Base-by-base conservation (phyloP, 2,888 invertebrate genomes). In the Capitulum mitella region DNA sequence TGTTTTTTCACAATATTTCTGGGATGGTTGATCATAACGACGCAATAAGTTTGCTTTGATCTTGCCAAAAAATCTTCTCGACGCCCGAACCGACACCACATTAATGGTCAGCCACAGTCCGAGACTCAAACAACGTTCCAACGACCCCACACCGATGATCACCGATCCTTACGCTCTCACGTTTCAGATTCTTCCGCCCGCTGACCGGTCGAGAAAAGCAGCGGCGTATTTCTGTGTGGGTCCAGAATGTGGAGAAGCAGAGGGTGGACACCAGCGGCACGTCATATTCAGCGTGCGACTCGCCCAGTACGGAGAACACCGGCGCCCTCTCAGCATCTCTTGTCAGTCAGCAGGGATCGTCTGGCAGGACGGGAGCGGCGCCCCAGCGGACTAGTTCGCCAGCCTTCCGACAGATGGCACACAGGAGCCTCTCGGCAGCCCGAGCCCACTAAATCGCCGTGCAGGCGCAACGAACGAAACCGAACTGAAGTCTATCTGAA, bases 201-300 rank as follows among this genome's bases (percentile, higher is more conserved):
- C 70, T 70, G 70, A 70, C 70, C 2, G 70, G 70, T 26, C 70
- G 70, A 3, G 70, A 70, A 40, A 70, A 70, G 70, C 70, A 70
- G 40, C 70, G 70, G 1, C 37, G 70, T 8, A 70, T 70, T 40
- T 70, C 70, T 8, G 40, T 70, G 8, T 70, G 70, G 70, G 70
- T 70, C 1, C 70, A 70, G 26, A 70, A 70, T 26, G 70, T 70
- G 26, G 70, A 70, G 70, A 22, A 40, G 37, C 70, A 70, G 70
- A 22, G 70, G 26, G 6, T 26, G 8, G 29, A 1, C 2, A 12
- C 70, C 0, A 8, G 22, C 10, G 29, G 37, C 40, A 3, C 26
- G 26, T 26, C 70, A 6, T 8, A 40, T 10, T 37, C 70, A 2
- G 40, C 26, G 26, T 40, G 40, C 37, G 70, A 70, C 26, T 26